Base-by-base conservation (phyloP, 2,888 invertebrate genomes). In the Philonicus albiceps region DNA sequence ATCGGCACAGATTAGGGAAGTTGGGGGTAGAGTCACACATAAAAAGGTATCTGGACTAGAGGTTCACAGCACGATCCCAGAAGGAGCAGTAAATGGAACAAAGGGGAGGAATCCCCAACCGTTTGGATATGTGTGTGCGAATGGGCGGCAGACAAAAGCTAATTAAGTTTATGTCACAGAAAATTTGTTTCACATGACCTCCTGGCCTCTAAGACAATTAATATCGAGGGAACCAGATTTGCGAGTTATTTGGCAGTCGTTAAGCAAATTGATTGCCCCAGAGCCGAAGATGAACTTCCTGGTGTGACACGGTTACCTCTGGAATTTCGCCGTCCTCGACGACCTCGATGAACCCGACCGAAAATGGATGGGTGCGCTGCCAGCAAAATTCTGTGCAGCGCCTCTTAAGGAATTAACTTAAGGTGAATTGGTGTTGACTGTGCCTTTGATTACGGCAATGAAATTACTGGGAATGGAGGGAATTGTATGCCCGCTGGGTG, bases 131-230 rank as follows among this genome's bases (percentile, higher is more conserved):
- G 27, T 84, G 43, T 73, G 73, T 72, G 84, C 40, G 84, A 84
- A 73, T 84, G 84, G 84, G 73, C 73, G 73, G 37, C 53, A 89
- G 89, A 89, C 91, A 91, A 91, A 91, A 92, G 91, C 91, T 92
- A 92, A 92, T 92, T 92, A 92, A 92, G 92, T 92, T 92, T 91
- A 90, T 92, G 92, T 92, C 92, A 92, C 91, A 91, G 91, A 91
- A 91, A 92, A 92, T 92, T 92, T 92, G 91, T 91, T 91, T 91
- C 91, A 90, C 90, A 90, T 91, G 90, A 88, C 86, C 90, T 90
- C 89, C 89, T 90, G 90, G 89, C 90, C 90, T 90, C 90, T 89
- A 90, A 89, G 91, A 90, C 91, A 91, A 91, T 91, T 91, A 91
- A 91, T 91, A 91, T 91, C 90, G 88, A 89, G 87, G 87, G 88